Evolutionary conservation across 2,888 invertebrate genomes (phyloP), one percentile per base, ranked within the genome.

Genomic region (Sarcophaga variegata): DNA sequence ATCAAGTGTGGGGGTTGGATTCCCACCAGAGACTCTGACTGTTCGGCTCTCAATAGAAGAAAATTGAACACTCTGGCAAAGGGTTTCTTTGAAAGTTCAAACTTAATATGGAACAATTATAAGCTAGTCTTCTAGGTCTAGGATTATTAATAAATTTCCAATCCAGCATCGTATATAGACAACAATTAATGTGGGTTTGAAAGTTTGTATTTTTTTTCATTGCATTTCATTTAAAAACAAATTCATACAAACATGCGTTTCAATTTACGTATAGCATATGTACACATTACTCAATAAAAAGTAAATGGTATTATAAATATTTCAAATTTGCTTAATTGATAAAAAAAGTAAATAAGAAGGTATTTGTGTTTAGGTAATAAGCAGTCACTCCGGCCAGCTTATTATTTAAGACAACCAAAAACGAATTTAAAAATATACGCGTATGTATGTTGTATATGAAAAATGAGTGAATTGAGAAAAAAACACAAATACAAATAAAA

Each of bases 261-360:
- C 37, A 8, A 37, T 70, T 14, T 54, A 25, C 17, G 22, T 20
- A 14, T 47, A n/a, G 2, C 10, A 45, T n/a, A 45, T 3, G 4
- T 45, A 69, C 59, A 76, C 27, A 62, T 78, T 78, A 79, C 63
- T 62, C 62, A 79, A 79, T 79, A 63, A 6, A 64, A 64, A 37
- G 37, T 37, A 37, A 37, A 37, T 37, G 37, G 1, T 37, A 37
- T 37, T 37, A 37, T 6, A 25, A 64, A 70, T 63, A 71, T 25
- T 45, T 63, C 37, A 70, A 69, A 70, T 70, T n/a, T 49, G 25
- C 25, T 63, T 47, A 80, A 72, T 72, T 59, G 59, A 72, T 66
- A 66, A 78, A 12, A 78, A 12, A 60, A 11, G 47, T 63, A 54
- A 54, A 37, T 37, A 37, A 37, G 6, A 6, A 37, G 45, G 10